A percentile compares a stretch with the other conserved stretches of the same genome.
phyloP scores from a whole-genome alignment of 2,888 invertebrate species.

The Tenthredo livida region DNA sequence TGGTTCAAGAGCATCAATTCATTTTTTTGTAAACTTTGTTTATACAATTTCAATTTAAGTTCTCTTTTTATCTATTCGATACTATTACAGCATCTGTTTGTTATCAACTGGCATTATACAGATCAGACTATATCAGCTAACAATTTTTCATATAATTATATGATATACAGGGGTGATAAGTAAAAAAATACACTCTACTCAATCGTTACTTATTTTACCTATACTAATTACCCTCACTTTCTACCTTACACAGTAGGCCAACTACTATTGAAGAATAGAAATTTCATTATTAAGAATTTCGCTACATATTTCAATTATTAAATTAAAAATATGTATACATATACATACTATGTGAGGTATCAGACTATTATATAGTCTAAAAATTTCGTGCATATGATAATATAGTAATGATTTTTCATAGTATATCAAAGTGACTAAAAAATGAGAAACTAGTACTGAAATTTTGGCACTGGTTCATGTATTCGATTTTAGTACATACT shows the following conservation, averaged over 20 bases:
- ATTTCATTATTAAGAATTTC: constrained; percentile 11
- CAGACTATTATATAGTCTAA: background rate
- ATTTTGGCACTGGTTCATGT: constrained; percentile 35
- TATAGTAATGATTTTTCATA: background rate
- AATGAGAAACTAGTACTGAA: constrained; percentile 13
- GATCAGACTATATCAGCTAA: background rate
- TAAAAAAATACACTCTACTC: constrained; percentile 46
- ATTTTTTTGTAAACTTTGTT: background rate
- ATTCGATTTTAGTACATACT: background rate
- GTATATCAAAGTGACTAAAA: background rate
- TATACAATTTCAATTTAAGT: background rate
- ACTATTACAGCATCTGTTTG: background rate
- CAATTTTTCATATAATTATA: constrained; percentile 4
- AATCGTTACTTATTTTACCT: background rate
- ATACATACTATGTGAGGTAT: background rate
- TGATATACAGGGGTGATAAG: background rate
- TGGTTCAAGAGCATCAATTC: constrained; percentile 3
- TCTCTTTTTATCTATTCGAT: background rate
- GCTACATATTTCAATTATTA: background rate
- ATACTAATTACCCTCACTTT: background rate
- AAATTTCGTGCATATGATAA: background rate
- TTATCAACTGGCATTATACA: background rate
- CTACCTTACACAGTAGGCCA: constrained; percentile 4
- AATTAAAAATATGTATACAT: background rate
- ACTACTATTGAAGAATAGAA: constrained; percentile 25